phyloP scores from a whole-genome alignment of 2,113 vertebrate genomes.

The Rhegmatorhina hoffmannsi region DNA sequence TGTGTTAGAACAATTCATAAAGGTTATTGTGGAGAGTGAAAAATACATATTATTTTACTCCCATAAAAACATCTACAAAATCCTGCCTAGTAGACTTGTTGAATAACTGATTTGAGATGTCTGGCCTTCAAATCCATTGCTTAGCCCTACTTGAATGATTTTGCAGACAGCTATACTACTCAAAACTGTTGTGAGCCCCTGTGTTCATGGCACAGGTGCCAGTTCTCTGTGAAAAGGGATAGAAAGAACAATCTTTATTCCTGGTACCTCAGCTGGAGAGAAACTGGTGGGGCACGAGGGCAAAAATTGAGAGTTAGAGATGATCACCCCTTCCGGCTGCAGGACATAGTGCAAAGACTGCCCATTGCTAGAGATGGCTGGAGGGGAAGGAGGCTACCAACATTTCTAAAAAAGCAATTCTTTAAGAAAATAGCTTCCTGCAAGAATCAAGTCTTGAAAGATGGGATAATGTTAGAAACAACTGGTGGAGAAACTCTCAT shows the following conservation, averaged over 20 bases:
- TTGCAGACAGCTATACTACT: neutral
- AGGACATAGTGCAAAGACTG: fast-evolving
- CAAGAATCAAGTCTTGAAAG: neutral
- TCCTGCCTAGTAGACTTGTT: neutral
- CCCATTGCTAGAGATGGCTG: neutral
- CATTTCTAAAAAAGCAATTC: neutral
- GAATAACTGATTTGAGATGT: neutral
- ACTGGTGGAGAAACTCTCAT: neutral
- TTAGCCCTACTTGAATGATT: neutral
- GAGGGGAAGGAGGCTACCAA: neutral
- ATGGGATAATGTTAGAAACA: neutral
- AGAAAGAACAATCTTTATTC: neutral
- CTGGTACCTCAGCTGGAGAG: neutral
- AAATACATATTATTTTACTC: neutral
- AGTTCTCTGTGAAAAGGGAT: neutral
- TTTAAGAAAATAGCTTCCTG: neutral
- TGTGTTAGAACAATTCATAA: neutral
- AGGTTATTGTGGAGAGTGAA: neutral
- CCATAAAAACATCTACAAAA: neutral
- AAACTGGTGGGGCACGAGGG: neutral
- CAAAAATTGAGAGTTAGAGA: neutral
- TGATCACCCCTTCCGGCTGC: neutral
- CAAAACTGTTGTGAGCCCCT: neutral
- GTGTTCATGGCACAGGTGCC: fast-evolving
- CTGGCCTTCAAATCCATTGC: neutral